Base-by-base conservation (phyloP, 2,888 invertebrate species). In the Eudiplozoon nipponicum region DNA sequence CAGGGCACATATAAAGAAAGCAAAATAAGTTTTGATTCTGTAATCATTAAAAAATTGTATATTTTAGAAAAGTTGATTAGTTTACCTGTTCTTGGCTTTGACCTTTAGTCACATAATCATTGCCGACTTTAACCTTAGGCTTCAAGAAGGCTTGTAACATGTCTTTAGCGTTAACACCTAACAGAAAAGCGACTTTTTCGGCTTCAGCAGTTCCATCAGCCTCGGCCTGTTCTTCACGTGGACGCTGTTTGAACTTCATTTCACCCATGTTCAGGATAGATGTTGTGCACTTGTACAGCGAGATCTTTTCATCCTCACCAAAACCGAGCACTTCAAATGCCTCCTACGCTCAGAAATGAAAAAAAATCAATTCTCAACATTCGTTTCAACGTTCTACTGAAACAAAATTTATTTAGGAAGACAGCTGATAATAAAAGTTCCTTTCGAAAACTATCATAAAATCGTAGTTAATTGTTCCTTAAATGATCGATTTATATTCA, bases 161-260 rank as follows among this genome's bases (percentile, higher is more conserved):
- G 57, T 75, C 78, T 47, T 66, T 65, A 58, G 70, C 68, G 55
- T 84, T 81, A 51, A 72, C 67, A 51, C 81, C 81, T 62, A 84
- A 68, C 50, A 86, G 67, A 63, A 74, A 78, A 52, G 78, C 75
- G 45, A 81, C 78, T 53, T 70, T 73, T 50, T 80, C 86, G 57
- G 80, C 84, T 73, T 81, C 55, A 51, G 52, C 49, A 17, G 55
- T 54, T 34, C 56, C 57, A 45, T 57, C 57, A 31, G 56, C 52
- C 45, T 57, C 57, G 22, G 57, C 59, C 51, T 94, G 94, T 65
- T 94, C 94, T 67, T 90, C 94, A 57, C 90, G 77, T 69, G 90
- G 90, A 66, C 90, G 77, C 68, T 94, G 94, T 66, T 94, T 98
- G 76, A 94, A 94, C 67, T 90, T 86, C 80, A 94, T 78, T 61